Conservation (phyloP, 2,797 vertebrate genomes). For the Eupleurogrammus muticus region DNA sequence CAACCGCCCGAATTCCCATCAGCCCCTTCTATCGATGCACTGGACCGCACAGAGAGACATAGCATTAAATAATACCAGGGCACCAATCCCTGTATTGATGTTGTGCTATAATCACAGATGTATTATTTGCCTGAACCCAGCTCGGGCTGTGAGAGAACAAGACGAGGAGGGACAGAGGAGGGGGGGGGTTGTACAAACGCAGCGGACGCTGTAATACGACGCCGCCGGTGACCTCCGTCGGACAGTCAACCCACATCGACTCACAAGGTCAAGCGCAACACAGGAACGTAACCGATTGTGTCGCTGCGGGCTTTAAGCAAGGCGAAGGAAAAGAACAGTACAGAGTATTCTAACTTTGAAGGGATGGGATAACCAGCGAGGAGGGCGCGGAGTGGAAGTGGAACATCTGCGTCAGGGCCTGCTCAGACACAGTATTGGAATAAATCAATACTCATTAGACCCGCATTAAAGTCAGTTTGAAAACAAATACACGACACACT, state of each 20-base stretch:
- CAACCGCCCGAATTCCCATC: constrained; percentile 49
- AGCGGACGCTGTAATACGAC: constrained; percentile 42
- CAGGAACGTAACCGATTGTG: constrained; percentile 16
- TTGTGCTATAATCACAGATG: constrained; percentile 35
- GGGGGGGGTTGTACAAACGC: constrained; percentile 28
- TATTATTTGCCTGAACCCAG: constrained; percentile 34
- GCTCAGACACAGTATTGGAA: constrained; percentile 33
- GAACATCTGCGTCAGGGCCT: constrained; percentile 39
- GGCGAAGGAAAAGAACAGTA: constrained; percentile 19
- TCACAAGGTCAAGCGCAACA: constrained; percentile 13
- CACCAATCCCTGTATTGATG: constrained; percentile 57
- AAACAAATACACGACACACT: constrained; percentile 24
- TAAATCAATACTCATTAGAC: constrained; percentile 65
- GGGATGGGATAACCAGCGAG: constrained; percentile 19
- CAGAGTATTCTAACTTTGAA: constrained; percentile 12
- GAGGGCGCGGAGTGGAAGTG: constrained; percentile 38
- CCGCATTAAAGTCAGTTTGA: constrained; percentile 41
- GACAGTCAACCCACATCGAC: constrained; percentile 24
- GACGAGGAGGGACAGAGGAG: constrained; percentile 7
- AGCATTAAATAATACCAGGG: constrained; percentile 52
- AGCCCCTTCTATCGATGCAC: constrained; percentile 43
- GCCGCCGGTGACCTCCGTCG: constrained; percentile 44
- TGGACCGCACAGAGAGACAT: constrained; percentile 49
- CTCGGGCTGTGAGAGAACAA: constrained; percentile 17
- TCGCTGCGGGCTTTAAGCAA: constrained; percentile 12